These are phyloP conservation scores for Heteractis magnifica DNA, from an alignment of 92 coral and sea anemone genomes.

Conservation along the genomic window DNA sequence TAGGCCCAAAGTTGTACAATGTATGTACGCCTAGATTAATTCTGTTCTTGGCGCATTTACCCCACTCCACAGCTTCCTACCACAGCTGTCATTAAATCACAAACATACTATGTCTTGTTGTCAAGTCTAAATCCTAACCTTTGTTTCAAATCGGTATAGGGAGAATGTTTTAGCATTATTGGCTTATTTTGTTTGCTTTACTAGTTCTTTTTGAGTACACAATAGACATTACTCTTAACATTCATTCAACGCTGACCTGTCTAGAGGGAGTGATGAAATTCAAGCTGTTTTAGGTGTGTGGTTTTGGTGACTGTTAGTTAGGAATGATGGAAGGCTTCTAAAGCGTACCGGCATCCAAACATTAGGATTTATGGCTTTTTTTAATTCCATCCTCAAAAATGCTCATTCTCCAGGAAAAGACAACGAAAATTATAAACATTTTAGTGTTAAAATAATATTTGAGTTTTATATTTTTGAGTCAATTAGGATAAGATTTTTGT, in stretches of 20 bases:
- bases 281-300: background rate
- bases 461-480: background rate
- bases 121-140: background rate
- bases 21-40: background rate
- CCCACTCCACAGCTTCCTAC: too few relatives aligned
- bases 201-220: background rate
- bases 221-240: background rate
- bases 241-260: background rate
- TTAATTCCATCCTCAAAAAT: background rate
- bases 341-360: background rate
- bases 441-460: background rate
- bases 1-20: background rate
- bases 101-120: background rate
- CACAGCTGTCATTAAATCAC: background rate
- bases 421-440: background rate
- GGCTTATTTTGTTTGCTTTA: background rate
- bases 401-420: background rate
- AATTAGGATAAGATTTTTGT: background rate
- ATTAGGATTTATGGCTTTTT: background rate
- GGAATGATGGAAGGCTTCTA: background rate
- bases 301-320: background rate
- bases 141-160: background rate
- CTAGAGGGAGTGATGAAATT: background rate
- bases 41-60: background rate
- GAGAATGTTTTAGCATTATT: background rate